Evolutionary conservation across 2,113 vertebrate species (phyloP).

Genomic region (Pelodiscus sinensis): DNA sequence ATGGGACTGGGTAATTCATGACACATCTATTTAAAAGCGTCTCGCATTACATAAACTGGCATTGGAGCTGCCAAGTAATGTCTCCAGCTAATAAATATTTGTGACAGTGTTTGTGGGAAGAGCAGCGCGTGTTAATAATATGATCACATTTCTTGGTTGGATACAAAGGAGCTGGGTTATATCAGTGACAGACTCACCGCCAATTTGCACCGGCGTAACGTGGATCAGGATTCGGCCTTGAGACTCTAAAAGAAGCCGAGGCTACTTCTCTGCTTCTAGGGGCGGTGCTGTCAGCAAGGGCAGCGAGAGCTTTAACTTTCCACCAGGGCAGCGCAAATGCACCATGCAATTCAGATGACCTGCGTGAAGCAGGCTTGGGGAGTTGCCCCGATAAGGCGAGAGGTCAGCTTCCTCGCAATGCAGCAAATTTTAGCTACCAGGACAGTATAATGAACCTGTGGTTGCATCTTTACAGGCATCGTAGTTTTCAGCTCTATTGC

Average conservation of each 20-base stretch:
- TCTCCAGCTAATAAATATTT: constrained; percentile 73
- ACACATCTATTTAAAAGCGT: constrained; percentile 60
- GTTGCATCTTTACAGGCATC: not conserved
- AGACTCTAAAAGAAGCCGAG: not conserved
- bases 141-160: constrained; percentile 22
- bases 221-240: accelerated
- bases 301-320: not conserved
- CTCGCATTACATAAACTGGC: constrained; percentile 69
- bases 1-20: constrained; percentile 57
- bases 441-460: not conserved
- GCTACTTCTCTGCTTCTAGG: not conserved
- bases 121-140: constrained; percentile 38
- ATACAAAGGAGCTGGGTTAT: accelerated
- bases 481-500: not conserved
- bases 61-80: constrained; percentile 39
- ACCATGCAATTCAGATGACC: not conserved
- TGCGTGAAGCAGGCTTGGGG: not conserved
- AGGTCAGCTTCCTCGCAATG: not conserved
- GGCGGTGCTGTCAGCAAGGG: not conserved
- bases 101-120: constrained; percentile 45
- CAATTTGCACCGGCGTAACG: accelerated
- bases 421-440: too few relatives aligned
- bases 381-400: not conserved
- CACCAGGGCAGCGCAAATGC: accelerated
- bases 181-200: not conserved